Percentiles rank a stretch among this genome's conserved stretches.
Evolutionary conservation across 2,797 vertebrate species (phyloP).

Genomic region (Eleutherodactylus coqui): DNA sequence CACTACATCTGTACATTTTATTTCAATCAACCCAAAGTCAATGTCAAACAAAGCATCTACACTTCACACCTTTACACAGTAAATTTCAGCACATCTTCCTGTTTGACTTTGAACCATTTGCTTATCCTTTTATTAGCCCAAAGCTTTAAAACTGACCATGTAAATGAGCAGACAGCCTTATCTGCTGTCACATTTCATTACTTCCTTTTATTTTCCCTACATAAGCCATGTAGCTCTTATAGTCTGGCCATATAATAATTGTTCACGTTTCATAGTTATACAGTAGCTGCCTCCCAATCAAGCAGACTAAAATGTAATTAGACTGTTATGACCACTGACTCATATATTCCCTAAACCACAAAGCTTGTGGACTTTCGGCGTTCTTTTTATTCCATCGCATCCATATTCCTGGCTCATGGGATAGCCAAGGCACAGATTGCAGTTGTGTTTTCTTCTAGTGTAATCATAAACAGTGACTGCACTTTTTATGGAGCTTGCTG

Average conservation of each 20-base stretch:
- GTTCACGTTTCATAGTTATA: slow-evolving; percentile 34
- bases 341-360: slow-evolving; percentile 49
- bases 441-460: slow-evolving; percentile 43
- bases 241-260: slow-evolving; percentile 41
- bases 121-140: slow-evolving; percentile 17
- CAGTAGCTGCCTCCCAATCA: slow-evolving; percentile 58
- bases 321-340: slow-evolving; percentile 51
- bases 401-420: slow-evolving; percentile 58
- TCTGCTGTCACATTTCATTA: slow-evolving; percentile 39
- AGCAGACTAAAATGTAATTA: slow-evolving; percentile 64
- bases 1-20: neutral
- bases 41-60: neutral
- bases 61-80: neutral
- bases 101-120: slow-evolving; percentile 19
- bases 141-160: neutral
- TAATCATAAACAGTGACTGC: slow-evolving; percentile 58
- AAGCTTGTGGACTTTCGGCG: neutral
- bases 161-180: slow-evolving; percentile 23
- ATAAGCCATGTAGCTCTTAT: slow-evolving; percentile 19
- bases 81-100: neutral
- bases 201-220: slow-evolving; percentile 40
- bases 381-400: slow-evolving; percentile 39
- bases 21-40: neutral
- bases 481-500: slow-evolving; percentile 55
- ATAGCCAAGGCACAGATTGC: slow-evolving; percentile 65